These are phyloP conservation scores for Sipha maydis DNA, from an alignment of 2,888 invertebrate species.

Conservation along the genomic window DNA sequence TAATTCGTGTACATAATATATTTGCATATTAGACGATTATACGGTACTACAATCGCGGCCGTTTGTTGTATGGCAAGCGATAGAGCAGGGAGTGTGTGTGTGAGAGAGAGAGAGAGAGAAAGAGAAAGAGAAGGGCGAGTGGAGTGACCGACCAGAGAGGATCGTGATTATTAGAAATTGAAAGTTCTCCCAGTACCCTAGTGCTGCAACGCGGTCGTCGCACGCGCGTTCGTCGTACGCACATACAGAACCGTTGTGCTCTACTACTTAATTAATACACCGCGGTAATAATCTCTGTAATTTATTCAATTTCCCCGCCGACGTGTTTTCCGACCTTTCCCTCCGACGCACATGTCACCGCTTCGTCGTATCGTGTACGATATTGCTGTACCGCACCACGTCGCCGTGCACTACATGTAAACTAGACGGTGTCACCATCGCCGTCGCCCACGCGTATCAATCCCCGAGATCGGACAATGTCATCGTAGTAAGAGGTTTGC, in stretches of 20 bases:
- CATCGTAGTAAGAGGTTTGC: background rate
- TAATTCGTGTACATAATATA: too few relatives aligned
- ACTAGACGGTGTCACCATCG: background rate
- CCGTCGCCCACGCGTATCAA: background rate
- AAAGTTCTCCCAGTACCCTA: conserved; percentile 34
- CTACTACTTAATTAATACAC: background rate
- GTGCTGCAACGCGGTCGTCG: conserved; percentile 16
- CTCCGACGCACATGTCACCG: background rate
- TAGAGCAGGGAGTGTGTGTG: background rate
- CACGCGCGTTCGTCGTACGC: conserved; percentile 10
- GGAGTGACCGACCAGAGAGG: background rate
- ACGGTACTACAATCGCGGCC: background rate
- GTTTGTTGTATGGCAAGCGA: background rate
- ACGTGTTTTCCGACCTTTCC: background rate
- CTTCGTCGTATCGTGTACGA: too few relatives aligned
- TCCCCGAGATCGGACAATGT: background rate
- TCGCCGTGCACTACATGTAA: background rate
- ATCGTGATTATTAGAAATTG: conserved; percentile 45
- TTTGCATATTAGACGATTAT: background rate
- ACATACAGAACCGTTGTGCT: too few relatives aligned
- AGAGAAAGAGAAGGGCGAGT: background rate
- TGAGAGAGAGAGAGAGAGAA: too few relatives aligned
- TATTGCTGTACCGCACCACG: background rate
- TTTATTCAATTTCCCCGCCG: background rate
- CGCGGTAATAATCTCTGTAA: background rate